A percentile compares a stretch with the other conserved stretches of the same genome.
phyloP scores from a whole-genome alignment of 37 sponge, comb jelly and placozoan species.

The Haliclona indistincta region DNA sequence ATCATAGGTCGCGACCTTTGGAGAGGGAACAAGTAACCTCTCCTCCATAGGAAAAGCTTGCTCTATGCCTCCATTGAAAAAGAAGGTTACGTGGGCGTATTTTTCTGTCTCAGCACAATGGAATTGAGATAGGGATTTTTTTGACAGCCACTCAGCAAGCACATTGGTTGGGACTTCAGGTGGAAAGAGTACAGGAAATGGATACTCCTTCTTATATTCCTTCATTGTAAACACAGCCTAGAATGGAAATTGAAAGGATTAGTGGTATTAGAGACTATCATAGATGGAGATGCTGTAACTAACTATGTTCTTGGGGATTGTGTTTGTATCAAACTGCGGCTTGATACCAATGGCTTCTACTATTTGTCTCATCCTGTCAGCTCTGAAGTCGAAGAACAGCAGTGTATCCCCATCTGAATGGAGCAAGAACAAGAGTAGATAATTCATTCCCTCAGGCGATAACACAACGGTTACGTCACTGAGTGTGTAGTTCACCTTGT shows the following conservation, averaged over 20 bases:
- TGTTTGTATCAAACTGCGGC: conserved; percentile 85
- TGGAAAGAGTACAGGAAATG: conserved; percentile 84
- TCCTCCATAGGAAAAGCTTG: conserved; percentile 76
- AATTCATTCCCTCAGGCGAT: too few species aligned
- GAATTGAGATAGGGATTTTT: conserved; percentile 74
- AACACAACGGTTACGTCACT: too few species aligned
- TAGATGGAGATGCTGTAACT: background rate
- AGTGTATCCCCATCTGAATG: conserved; percentile 84
- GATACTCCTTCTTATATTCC: conserved; percentile 94
- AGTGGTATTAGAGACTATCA: background rate
- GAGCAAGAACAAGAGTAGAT: background rate
- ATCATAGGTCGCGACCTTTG: conserved; percentile 96
- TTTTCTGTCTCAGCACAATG: conserved; percentile 99
- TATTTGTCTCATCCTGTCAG: conserved; percentile 97
- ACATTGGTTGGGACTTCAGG: conserved; percentile 73
- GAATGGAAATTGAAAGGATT: background rate
- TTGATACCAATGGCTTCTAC: conserved; percentile 91
- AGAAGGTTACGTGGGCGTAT: conserved; percentile 99
- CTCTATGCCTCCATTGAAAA: conserved; percentile 97
- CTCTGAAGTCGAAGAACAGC: conserved; percentile 91
- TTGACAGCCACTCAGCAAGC: conserved; percentile 92
- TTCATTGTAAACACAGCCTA: conserved; percentile 78
- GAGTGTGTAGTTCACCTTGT: conserved; percentile 31
- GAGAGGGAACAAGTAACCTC: conserved; percentile 91
- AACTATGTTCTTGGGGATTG: conserved; percentile 51